phyloP scores from a whole-genome alignment of 2,113 vertebrate species.

The Oryzias melastigma region DNA sequence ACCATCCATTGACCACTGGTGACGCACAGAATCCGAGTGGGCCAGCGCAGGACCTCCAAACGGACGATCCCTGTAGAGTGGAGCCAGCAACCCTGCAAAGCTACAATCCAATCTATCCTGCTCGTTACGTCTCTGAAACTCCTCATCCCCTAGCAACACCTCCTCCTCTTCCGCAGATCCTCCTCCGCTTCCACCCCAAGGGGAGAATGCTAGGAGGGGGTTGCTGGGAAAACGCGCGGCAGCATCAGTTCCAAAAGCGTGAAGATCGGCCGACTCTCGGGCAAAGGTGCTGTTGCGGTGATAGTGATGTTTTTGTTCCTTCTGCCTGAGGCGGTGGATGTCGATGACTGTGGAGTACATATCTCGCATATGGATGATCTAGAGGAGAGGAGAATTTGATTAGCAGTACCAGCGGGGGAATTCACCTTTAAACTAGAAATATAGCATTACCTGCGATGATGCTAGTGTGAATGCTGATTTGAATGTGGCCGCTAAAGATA shows the following conservation, averaged over 20 bases:
- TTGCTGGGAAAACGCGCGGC: slow-evolving; percentile 81
- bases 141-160: slow-evolving; percentile 70
- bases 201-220: slow-evolving; percentile 81
- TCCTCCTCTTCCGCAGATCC: slow-evolving; percentile 84
- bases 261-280: slow-evolving; percentile 74
- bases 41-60: slow-evolving; percentile 65
- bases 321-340: slow-evolving; percentile 88
- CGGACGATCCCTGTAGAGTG: slow-evolving; percentile 81
- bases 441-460: background rate
- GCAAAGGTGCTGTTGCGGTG: slow-evolving; percentile 70
- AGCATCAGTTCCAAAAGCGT: slow-evolving; percentile 66
- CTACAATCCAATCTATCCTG: slow-evolving; percentile 52
- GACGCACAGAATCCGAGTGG: slow-evolving; percentile 46
- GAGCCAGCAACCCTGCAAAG: slow-evolving; percentile 78
- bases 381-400: background rate
- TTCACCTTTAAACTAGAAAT: background rate
- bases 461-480: too few species aligned
- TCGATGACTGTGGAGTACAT: slow-evolving; percentile 99
- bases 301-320: slow-evolving; percentile 82
- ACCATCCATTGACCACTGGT: slow-evolving; percentile 66
- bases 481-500: too few species aligned
- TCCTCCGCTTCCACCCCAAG: slow-evolving; percentile 40
- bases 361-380: slow-evolving; percentile 97
- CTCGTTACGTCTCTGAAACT: slow-evolving; percentile 33
- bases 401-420: background rate